Percentiles rank a stretch among this genome's conserved stretches.
These are phyloP conservation scores for Actias luna DNA, from an alignment of 2,888 invertebrate species.

Conservation along the genomic window DNA sequence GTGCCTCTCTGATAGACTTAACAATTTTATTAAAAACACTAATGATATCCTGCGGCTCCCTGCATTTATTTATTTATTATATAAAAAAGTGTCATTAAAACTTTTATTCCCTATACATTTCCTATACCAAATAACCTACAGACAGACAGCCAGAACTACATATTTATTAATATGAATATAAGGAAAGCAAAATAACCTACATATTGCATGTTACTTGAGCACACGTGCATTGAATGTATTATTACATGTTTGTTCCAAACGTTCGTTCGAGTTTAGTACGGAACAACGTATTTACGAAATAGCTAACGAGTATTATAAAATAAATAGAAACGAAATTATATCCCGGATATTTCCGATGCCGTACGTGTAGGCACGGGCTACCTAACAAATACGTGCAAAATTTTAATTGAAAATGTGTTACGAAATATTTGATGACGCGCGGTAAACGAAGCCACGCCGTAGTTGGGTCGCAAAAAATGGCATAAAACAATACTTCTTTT, in stretches of 20 bases:
- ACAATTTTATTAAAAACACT: no score
- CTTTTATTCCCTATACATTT: no score
- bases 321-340: not conserved
- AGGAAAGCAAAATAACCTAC: not conserved
- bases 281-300: not conserved
- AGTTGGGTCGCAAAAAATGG: not conserved
- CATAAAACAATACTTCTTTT: not conserved
- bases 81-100: no score
- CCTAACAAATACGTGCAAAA: no score
- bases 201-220: not conserved
- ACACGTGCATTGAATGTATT: not conserved
- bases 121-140: no score
- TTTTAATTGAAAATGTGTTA: not conserved
- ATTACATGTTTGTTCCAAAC: not conserved
- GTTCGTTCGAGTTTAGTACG: not conserved
- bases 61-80: no score
- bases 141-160: not conserved
- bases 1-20: no score
- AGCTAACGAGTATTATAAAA: not conserved
- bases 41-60: no score
- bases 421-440: not conserved
- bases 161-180: not conserved
- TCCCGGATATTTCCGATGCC: not conserved
- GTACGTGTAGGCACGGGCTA: not conserved
- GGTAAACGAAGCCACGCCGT: not conserved